Evolutionary conservation across 2,797 vertebrate genomes (phyloP), one percentile per base, ranked within the genome.

Genomic region (Myotis myotis): DNA sequence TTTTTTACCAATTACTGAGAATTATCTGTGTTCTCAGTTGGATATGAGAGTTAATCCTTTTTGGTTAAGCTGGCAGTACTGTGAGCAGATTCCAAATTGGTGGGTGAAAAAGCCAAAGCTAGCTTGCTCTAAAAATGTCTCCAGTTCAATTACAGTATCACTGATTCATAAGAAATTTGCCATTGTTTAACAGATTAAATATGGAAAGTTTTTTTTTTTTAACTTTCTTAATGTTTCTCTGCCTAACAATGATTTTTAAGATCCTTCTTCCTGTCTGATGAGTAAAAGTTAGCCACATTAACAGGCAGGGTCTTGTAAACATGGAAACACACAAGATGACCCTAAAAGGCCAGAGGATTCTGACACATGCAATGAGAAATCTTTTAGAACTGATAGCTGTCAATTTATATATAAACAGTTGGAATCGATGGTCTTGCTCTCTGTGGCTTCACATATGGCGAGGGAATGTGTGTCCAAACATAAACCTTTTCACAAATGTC

Each of bases 1-100:
- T 99, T 99, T 99, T 99, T 99, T 99, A 99, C 99, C 99, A 99
- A 99, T 99, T 99, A 99, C 99, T 99, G 99, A 99, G 99, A 99
- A 99, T 99, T 99, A 99, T 99, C 99, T 99, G 99, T 99, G 99
- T 99, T 99, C 99, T 99, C 99, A 99, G 99, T 99, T 99, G 99
- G 99, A 99, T 99, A 99, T 99, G 99, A 99, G 99, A 99, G 99
- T 99, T 99, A 99, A 99, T 99, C 99, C 99, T 99, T 99, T 99
- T 99, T 99, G 99, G 99, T 99, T 99, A 99, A 99, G 99, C 99
- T 99, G 99, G 99, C 99, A 99, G 99, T 99, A 99, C 99, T 99
- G 99, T 99, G 99, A 99, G 99, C 99, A 99, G 99, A 99, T 99
- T 99, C 99, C 98, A 99, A 99, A 99, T 99, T 98, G 97, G 97